Evolutionary conservation across 64 coral and sea anemone species (phyloP).

Genomic region (Montipora sp.): DNA sequence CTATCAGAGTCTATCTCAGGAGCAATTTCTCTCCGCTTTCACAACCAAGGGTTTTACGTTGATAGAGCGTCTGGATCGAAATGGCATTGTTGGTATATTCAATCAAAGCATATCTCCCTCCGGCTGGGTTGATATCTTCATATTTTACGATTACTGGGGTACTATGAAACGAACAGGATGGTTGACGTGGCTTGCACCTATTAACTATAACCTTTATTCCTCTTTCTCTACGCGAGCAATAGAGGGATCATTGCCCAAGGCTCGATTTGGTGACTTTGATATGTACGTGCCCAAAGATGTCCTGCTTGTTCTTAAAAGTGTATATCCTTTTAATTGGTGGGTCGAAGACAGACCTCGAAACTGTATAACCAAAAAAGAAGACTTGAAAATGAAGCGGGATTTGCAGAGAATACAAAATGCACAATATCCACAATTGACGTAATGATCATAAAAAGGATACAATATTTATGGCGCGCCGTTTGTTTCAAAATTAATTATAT

Average conservation of each 20-base stretch:
- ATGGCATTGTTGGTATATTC: slow-evolving; percentile 15
- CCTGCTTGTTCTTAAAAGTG: slow-evolving; percentile 68
- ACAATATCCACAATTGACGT: not conserved
- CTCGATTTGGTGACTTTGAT: slow-evolving; percentile 70
- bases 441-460: no score
- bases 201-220: slow-evolving; percentile 66
- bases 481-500: no score
- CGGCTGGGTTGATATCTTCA: slow-evolving; percentile 80
- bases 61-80: no score
- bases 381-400: no score
- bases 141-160: slow-evolving; percentile 64
- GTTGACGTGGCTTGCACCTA: slow-evolving; percentile 46
- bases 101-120: not conserved
- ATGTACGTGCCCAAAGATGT: slow-evolving; percentile 60
- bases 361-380: not conserved
- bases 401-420: no score
- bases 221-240: slow-evolving; percentile 65
- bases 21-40: slow-evolving; percentile 32
- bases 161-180: slow-evolving; percentile 68
- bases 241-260: slow-evolving; percentile 37
- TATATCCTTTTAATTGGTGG: slow-evolving; percentile 86
- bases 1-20: not conserved
- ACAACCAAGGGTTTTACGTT: not conserved
- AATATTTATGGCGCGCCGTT: no score
- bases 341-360: slow-evolving; percentile 35